Evolutionary conservation across 2,113 vertebrate species (phyloP), one percentile per base, ranked within the genome.

Genomic region (Toxotes jaculatrix): DNA sequence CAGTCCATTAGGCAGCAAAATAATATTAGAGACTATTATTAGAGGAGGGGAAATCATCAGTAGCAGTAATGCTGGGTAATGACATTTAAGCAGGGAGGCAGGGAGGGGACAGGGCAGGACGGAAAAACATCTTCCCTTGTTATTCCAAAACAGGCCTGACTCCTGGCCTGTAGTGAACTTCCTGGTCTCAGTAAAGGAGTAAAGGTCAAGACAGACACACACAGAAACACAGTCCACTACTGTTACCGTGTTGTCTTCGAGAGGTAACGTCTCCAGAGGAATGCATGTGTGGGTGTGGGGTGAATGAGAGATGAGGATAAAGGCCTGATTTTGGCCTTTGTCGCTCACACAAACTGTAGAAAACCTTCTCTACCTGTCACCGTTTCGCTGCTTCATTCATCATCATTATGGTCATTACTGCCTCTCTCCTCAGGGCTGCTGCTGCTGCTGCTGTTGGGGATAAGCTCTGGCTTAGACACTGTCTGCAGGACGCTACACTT

Each of bases 341-440:
- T 45, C 4, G 0, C 62, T 43, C 12, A 12, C 31, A 31, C 16
- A 27, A 73, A 49, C 34, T 36, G 23, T 11, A 77, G 40, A 69
- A 40, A 62, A 72, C 49, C 14, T n/a, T n/a, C 55, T 47, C 38
- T 59, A 74, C 42, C 68, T 60, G 66, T 71, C 61, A 34, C 16
- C 23, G 4, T 53, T 59, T 57, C 16, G 43, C 32, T 16, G 19
- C 63, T 4, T 36, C 80, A 31, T 89, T 82, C 73, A 55, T 88
- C 87, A 81, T 84, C 86, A 77, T 89, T 80, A 84, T 11, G 59
- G 17, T 71, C 77, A 60, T 88, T 74, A 84, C 47, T 51, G 42
- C 13, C 1, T 45, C n/a, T 42, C 43, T 61, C 59, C 83, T 78
- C 51, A 0, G 74, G 84, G 81, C 67, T 61, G 27, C 27, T 27